Evolutionary conservation across 2,888 invertebrate genomes (phyloP), one percentile per base, ranked within the genome.

Genomic region (Nomada ruficornis): DNA sequence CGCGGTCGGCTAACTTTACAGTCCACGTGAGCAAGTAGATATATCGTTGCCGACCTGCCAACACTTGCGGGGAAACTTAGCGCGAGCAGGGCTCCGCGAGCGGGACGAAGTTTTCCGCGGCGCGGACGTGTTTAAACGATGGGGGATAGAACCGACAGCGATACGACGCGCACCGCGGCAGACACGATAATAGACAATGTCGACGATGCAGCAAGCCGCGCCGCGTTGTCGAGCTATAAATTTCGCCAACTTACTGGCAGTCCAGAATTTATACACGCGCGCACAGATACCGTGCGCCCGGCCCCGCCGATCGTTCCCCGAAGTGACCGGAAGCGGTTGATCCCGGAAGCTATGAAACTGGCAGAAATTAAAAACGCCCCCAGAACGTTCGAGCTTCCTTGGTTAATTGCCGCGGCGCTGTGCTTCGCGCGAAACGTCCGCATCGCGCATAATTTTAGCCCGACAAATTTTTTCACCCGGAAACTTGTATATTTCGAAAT

Each of bases 121-220:
- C 29, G 42, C 64, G 63, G 71, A 70, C 55, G 47, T 50, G 59
- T 68, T 80, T 62, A 70, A 76, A 73, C 80, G 75, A 71, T 63
- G 57, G 67, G 23, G 69, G 75, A 50, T 57, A 55, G 62, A 50
- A 11, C 54, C 70, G 82, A 76, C 59, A 60, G 65, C 63, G 74
- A 71, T 79, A 85, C 62, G 67, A 63, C 54, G 63, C 23, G 54
- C 42, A 71, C 57, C 72, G 26, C 74, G 80, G 71, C 74, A 85
- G 80, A 83, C 79, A 80, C 78, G 85, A 81, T 81, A 85, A 80
- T 80, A 86, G 83, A 81, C 85, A 85, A 77, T 77, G 76, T 55
- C 69, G 65, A 20, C 13, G 73, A 62, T 11, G 59, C 69, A 15
- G 59, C 73, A 50, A 59, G 54, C 59, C 55, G 26, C 57, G 50